phyloP scores from a whole-genome alignment of 2,797 vertebrate genomes.

The Darevskia nairensis region DNA sequence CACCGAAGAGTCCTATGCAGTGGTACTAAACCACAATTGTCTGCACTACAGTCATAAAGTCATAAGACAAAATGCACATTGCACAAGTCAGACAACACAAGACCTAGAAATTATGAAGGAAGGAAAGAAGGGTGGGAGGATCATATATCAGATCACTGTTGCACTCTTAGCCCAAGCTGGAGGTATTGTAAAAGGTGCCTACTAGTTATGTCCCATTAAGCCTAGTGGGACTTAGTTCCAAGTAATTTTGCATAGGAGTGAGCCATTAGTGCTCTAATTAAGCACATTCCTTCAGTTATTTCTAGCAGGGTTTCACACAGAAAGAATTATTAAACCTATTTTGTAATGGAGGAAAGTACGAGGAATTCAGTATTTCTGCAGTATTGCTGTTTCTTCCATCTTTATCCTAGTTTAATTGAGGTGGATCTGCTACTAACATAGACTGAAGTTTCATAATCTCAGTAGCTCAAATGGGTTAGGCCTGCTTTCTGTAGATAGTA shows the following conservation, averaged over 20 bases:
- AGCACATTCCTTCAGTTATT: not conserved
- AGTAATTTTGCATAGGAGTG: not conserved
- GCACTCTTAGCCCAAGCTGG: not conserved
- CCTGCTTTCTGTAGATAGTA: not conserved
- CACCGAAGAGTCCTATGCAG: conserved; percentile 13
- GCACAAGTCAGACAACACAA: not conserved
- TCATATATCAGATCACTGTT: not conserved
- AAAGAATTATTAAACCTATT: not conserved
- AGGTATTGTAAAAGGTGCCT: not conserved
- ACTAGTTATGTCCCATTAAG: not conserved
- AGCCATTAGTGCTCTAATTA: not conserved
- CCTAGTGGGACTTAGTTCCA: not conserved
- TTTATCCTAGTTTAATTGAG: not conserved
- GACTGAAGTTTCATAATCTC: not conserved
- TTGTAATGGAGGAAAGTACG: too few relatives aligned
- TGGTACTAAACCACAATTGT: not conserved
- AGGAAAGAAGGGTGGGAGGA: not conserved
- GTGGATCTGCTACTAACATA: not conserved
- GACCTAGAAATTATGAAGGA: not conserved
- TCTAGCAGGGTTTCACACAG: not conserved
- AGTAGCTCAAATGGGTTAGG: not conserved
- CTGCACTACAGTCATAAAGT: not conserved
- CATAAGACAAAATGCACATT: not conserved
- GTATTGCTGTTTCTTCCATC: too few relatives aligned
- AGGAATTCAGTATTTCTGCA: not conserved